Evolutionary conservation across 2,797 vertebrate species (phyloP), one percentile per base, ranked within the genome.

Genomic region (Tauraco hartlaubi): DNA sequence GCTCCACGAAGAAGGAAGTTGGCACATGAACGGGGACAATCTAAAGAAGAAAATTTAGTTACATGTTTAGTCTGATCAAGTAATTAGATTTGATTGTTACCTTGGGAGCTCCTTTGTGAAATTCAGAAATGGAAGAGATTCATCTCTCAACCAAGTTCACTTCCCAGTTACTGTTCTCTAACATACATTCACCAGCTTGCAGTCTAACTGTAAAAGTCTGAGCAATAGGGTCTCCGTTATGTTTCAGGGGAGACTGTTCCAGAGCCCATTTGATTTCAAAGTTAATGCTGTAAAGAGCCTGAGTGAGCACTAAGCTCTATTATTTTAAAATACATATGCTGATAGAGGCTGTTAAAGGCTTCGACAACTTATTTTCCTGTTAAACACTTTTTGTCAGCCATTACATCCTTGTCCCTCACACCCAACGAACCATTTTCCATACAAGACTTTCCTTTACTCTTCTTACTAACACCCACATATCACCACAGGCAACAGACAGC

Each of bases 401-500:
- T 83, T 90, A 67, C 17, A 72, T 26, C 26, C 46, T 46, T 10
- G 11, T 62, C 41, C 37, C 15, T 86, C 68, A 64, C 0, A 0
- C 74, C 48, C 75, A 85, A 23, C 5, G 15, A 90, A 77, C 31
- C 20, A 46, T 12, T 71, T 66, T 78, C 78, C 46, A 37, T 22
- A 49, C 17, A 78, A 67, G 7, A 75, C 54, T 75, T 88, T 72
- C 49, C 37, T 81, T 85, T 69, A 31, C 39, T 80, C 19, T 56
- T 63, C 39, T 72, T 72, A 33, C 28, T n/a, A 85, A 79, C 66
- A 90, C 82, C 75, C 92, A 82, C 72, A 7, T 56, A 81, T 94
- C 66, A 92, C 94, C 79, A 84, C 1, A 4, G 90, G 82, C 73
- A 96, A 94, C 95, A 59, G 58, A 72, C 44, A 81, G 46, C 26